A percentile compares a stretch with the other conserved stretches of the same genome.
These are phyloP conservation scores for Tinea pellionella DNA, from an alignment of 2,888 invertebrate genomes.

Conservation along the genomic window DNA sequence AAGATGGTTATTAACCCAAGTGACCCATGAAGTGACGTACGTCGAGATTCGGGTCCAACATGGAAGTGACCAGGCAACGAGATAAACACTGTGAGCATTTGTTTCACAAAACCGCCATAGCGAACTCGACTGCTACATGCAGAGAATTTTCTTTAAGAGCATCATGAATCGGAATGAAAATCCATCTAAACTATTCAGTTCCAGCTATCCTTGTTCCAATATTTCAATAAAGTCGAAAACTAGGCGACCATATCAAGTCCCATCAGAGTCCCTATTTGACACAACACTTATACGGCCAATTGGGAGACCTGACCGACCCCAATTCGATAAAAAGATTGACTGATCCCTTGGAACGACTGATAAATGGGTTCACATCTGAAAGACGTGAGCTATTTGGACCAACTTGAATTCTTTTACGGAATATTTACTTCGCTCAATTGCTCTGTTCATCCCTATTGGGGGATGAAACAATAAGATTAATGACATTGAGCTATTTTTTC, in stretches of 20 bases:
- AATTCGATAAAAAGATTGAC: slow-evolving; percentile 2
- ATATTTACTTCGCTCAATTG: neutral
- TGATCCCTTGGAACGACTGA: slow-evolving; percentile 6
- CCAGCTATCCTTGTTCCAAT: too few relatives aligned
- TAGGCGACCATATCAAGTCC: neutral
- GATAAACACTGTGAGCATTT: too few relatives aligned
- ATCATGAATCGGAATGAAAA: too few relatives aligned
- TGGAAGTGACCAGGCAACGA: too few relatives aligned
- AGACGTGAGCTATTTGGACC: slow-evolving; percentile 1
- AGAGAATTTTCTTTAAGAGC: too few relatives aligned
- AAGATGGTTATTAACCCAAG: too few relatives aligned
- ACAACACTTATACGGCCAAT: slow-evolving; percentile 15
- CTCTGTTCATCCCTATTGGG: neutral
- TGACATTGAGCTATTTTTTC: neutral
- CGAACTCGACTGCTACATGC: too few relatives aligned
- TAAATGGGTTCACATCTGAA: neutral
- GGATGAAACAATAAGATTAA: slow-evolving; percentile 1
- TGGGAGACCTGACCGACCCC: slow-evolving; percentile 9
- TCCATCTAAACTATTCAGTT: too few relatives aligned
- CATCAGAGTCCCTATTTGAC: slow-evolving; percentile 15
- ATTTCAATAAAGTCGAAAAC: neutral
- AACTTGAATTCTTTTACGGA: slow-evolving; percentile 2
- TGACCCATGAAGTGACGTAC: too few relatives aligned
- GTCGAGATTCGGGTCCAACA: too few relatives aligned
- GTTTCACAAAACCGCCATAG: too few relatives aligned